Conservation (phyloP, 2,797 vertebrate species). For the Anniella stebbinsi region DNA sequence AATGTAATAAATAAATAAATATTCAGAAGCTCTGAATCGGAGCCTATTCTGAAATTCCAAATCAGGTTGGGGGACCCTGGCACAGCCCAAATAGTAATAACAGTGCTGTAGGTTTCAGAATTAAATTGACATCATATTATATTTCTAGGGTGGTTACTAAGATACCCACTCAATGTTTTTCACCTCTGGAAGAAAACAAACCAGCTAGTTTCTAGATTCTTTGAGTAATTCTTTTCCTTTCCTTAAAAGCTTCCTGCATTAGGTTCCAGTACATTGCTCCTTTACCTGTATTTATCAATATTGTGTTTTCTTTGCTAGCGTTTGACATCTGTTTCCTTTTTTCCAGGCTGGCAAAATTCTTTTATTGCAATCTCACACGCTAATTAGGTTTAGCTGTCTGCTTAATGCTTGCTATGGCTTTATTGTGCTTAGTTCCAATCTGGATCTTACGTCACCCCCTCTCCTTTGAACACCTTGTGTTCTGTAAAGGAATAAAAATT, state of each 20-base stretch:
- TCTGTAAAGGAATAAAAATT: slow-evolving; percentile 6
- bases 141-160: neutral
- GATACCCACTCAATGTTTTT: neutral
- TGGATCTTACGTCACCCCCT: neutral
- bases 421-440: slow-evolving; percentile 6
- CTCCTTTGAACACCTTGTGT: neutral
- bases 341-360: neutral
- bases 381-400: neutral
- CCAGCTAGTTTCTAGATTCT: neutral
- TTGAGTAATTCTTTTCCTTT: neutral
- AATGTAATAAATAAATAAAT: too few species aligned
- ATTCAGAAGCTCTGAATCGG: too few species aligned
- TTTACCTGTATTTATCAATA: neutral
- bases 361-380: neutral
- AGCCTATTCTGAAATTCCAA: too few species aligned
- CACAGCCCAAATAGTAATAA: too few species aligned
- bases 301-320: neutral
- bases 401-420: neutral
- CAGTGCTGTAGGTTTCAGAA: neutral
- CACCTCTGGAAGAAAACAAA: neutral
- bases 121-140: neutral
- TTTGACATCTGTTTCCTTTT: neutral
- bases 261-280: neutral
- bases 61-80: too few species aligned
- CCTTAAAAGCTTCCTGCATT: neutral